Evolutionary conservation across 1,140 invertebrate species (phyloP).

Genomic region (Drosophila ogumai): DNA sequence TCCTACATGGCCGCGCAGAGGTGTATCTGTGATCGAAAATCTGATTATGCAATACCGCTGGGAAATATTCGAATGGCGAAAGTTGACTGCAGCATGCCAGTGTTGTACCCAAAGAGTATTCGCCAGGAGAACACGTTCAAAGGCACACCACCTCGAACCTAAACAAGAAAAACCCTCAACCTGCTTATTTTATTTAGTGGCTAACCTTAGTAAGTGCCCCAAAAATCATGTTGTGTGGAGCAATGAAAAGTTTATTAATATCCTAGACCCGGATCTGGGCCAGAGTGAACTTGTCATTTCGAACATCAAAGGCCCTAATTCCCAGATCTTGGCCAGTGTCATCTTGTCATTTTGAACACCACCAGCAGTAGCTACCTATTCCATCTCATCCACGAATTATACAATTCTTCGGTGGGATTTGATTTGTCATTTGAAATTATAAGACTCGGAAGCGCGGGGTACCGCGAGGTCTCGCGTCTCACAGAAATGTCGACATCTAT

Average conservation of each 20-base stretch:
- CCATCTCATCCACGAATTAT: constrained; percentile 16
- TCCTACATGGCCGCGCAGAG: constrained; percentile 28
- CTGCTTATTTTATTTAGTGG: constrained; percentile 14
- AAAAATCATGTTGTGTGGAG: background rate
- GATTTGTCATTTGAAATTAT: constrained; percentile 39
- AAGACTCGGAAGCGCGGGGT: background rate
- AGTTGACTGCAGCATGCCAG: constrained; percentile 13
- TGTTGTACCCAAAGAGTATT: constrained; percentile 7
- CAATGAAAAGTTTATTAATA: constrained; percentile 12
- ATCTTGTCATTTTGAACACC: constrained; percentile 13
- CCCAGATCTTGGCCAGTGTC: constrained; percentile 6
- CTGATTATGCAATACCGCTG: constrained; percentile 50
- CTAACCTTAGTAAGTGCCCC: constrained; percentile 19
- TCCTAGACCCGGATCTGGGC: constrained; percentile 7
- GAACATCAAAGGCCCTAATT: constrained; percentile 1
- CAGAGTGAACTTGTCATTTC: constrained; percentile 18
- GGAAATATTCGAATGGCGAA: constrained; percentile 26
- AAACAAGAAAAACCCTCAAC: background rate
- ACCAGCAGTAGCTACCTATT: background rate
- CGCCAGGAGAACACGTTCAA: constrained; percentile 12
- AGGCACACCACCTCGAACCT: background rate
- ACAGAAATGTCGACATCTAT: constrained; percentile 43
- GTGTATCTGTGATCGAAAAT: constrained; percentile 55
- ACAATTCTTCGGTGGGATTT: constrained; percentile 18
- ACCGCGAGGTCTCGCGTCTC: constrained; percentile 5